Evolutionary conservation across 1,140 invertebrate species (phyloP), one percentile per base, ranked within the genome.

Genomic region (Sesamia nonagrioides): DNA sequence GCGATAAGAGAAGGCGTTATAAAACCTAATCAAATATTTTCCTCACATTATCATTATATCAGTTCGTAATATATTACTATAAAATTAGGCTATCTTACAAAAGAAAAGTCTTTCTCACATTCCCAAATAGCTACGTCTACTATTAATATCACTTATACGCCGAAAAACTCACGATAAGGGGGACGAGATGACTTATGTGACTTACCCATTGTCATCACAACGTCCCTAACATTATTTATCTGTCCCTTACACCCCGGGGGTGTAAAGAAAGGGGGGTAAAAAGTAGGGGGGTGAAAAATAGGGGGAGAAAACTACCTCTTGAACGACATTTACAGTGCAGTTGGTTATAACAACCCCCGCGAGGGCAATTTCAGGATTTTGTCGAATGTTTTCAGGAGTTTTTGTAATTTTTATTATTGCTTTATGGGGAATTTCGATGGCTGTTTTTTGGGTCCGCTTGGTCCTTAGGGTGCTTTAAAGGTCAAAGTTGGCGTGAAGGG

Each of bases 201-300:
- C 60, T 40, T 42, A 5, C 60, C 60, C 35, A 63, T 42, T 63
- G 60, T 63, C 60, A 63, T 40, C 60, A 42, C 60, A 15, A 60
- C 33, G 37, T 42, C 60, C 60, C 37, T 18, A 7, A 63, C 60
- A 63, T 63, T 63, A 63, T 63, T 63, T 63, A 63, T 63, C 60
- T 42, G 60, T 63, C 60, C 37, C 6, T 61, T 17, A 40, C n/a
- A 54, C 17, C 11, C 15, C 35, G n/a, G 33, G 35, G 60, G 13
- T 50, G 27, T 9, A 60, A 60, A 60, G n/a, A 15, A n/a, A n/a
- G 58, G 21, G 27, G 27, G 11, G 37, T 3, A 27, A 6, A 40
- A 40, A n/a, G n/a, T n/a, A n/a, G n/a, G n/a, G 33, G 35, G 60
- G 13, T 50, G 27, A 60, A 60, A 60, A 35, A 15, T 35, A n/a